Evolutionary conservation across 2,113 vertebrate species (phyloP).

Genomic region (Heliornis fulica): DNA sequence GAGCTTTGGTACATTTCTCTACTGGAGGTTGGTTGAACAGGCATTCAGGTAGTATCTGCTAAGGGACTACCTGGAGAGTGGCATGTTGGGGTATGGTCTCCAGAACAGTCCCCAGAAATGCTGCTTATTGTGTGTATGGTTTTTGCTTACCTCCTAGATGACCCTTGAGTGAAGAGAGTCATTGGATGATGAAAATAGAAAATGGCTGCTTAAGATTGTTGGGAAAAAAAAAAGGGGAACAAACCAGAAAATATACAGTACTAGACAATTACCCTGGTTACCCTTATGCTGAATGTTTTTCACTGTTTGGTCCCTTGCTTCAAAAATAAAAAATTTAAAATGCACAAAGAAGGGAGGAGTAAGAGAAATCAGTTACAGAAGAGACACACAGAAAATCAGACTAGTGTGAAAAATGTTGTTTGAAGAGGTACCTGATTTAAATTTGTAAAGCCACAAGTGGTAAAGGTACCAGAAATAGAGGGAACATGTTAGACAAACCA

Average conservation of each 20-base stretch:
- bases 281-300: background rate
- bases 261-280: background rate
- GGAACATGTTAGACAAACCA: background rate
- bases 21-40: background rate
- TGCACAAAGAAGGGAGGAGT: background rate
- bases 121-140: background rate
- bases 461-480: background rate
- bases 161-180: background rate
- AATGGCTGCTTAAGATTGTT: background rate
- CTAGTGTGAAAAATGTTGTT: background rate
- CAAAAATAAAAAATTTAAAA: background rate
- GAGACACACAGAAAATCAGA: background rate
- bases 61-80: background rate
- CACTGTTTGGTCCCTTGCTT: background rate
- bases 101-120: background rate
- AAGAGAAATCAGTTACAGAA: background rate
- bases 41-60: background rate
- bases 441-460: background rate
- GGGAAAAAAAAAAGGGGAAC: background rate
- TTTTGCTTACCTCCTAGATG: background rate
- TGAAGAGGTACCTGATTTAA: background rate
- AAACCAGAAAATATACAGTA: background rate
- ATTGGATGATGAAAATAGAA: background rate
- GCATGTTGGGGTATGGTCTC: background rate
- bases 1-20: background rate